Percentiles rank a stretch among this genome's conserved stretches.
These are phyloP conservation scores for Limenitis camilla DNA, from an alignment of 2,888 invertebrate genomes.

Conservation along the genomic window DNA sequence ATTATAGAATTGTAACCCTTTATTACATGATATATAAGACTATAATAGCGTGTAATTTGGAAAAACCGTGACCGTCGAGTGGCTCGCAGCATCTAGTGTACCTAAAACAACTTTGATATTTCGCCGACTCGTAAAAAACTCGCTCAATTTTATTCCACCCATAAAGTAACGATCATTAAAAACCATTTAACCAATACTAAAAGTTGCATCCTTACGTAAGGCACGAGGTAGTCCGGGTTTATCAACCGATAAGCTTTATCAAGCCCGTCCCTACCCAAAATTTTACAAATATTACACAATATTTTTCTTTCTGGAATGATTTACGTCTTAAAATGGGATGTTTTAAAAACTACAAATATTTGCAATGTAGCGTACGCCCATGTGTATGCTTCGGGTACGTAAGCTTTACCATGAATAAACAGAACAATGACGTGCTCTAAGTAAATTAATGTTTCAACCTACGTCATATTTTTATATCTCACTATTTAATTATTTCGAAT, in stretches of 20 bases:
- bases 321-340: not conserved
- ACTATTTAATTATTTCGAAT: too few species aligned
- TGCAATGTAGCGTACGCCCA: not conserved
- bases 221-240: conserved; percentile 43
- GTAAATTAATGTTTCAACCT: too few species aligned
- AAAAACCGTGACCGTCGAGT: conserved; percentile 16
- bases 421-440: not conserved
- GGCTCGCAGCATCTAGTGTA: conserved; percentile 26
- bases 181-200: conserved; percentile 5
- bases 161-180: conserved; percentile 9
- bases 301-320: not conserved
- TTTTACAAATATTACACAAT: conserved; percentile 22
- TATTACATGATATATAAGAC: conserved; percentile 11
- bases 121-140: conserved; percentile 50
- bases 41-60: conserved; percentile 18
- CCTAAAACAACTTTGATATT: conserved; percentile 57
- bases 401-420: conserved; percentile 9
- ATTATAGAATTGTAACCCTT: conserved; percentile 21
- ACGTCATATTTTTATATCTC: too few species aligned
- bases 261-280: conserved; percentile 23
- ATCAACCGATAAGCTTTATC: conserved; percentile 54
- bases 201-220: conserved; percentile 29
- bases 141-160: conserved; percentile 25
- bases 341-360: conserved; percentile 1
- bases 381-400: not conserved